Evolutionary conservation across 2,888 invertebrate species (phyloP).

Genomic region (Epistrophella euchroma): DNA sequence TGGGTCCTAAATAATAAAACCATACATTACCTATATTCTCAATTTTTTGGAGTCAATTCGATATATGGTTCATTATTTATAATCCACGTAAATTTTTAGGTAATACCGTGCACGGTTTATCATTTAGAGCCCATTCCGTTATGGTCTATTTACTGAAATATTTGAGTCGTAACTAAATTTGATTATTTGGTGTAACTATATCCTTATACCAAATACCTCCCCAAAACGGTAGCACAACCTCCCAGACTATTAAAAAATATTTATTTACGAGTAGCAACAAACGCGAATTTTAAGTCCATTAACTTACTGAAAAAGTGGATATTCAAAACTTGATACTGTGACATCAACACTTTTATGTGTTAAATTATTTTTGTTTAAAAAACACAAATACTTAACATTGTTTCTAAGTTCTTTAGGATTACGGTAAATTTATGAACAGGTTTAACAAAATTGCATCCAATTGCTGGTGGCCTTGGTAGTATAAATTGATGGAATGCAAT

Average conservation of each 20-base stretch:
- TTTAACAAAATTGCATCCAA: neutral
- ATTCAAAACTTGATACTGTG: neutral
- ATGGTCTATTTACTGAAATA: no score
- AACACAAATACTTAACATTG: neutral
- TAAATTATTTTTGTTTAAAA: neutral
- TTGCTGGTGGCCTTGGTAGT: neutral
- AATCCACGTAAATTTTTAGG: no score
- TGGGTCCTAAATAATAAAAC: no score
- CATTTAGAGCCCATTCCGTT: no score
- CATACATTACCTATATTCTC: no score
- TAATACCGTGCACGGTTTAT: no score
- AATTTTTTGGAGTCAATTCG: no score
- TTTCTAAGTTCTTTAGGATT: neutral
- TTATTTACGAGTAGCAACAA: neutral
- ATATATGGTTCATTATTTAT: no score
- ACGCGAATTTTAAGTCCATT: neutral
- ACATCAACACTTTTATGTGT: neutral
- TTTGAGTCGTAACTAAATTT: no score
- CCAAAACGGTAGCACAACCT: no score
- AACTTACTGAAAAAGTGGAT: neutral
- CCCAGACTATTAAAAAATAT: neutral
- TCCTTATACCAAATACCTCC: no score
- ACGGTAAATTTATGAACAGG: constrained; percentile 12
- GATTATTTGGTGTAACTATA: no score
- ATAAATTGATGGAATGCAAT: constrained; percentile 7